A percentile compares a stretch with the other conserved stretches of the same genome.
phyloP scores from a whole-genome alignment of 2,113 vertebrate species.

The Tenrec ecaudatus region DNA sequence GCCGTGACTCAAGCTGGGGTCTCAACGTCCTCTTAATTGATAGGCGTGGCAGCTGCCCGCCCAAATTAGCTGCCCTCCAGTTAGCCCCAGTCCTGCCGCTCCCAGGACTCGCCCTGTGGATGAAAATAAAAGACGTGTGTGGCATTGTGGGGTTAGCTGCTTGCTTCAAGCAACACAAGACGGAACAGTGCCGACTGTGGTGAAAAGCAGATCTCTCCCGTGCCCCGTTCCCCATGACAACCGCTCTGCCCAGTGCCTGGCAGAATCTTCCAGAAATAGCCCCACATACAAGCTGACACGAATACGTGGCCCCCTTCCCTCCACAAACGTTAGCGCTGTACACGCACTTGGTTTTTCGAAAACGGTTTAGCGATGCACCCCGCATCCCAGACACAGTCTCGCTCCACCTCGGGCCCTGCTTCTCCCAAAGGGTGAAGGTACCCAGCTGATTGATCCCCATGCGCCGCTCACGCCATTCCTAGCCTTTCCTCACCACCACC shows the following conservation, averaged over 20 bases:
- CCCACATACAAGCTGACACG: rapidly evolving
- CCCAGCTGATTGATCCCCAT: background rate
- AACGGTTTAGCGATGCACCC: too few relatives aligned
- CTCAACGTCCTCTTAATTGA: constrained; percentile 67
- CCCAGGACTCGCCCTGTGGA: background rate
- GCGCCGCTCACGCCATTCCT: background rate
- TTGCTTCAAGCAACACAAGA: background rate
- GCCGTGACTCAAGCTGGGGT: constrained; percentile 62
- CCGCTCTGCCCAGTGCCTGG: background rate
- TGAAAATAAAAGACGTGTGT: background rate
- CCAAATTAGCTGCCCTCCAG: constrained; percentile 52
- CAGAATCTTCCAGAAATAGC: background rate
- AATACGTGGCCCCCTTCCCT: rapidly evolving
- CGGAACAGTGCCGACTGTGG: background rate
- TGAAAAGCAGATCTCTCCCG: background rate
- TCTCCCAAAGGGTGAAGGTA: background rate
- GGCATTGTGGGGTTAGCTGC: background rate
- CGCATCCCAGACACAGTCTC: background rate
- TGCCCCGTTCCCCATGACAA: background rate
- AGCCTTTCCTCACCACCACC: background rate
- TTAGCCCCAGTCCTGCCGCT: rapidly evolving
- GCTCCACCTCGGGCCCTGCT: rapidly evolving
- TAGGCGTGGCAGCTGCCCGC: constrained; percentile 70
- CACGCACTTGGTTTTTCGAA: background rate
- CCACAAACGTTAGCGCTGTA: rapidly evolving